Evolutionary conservation across 2,797 vertebrate species (phyloP), one percentile per base, ranked within the genome.

Genomic region (Huso huso): DNA sequence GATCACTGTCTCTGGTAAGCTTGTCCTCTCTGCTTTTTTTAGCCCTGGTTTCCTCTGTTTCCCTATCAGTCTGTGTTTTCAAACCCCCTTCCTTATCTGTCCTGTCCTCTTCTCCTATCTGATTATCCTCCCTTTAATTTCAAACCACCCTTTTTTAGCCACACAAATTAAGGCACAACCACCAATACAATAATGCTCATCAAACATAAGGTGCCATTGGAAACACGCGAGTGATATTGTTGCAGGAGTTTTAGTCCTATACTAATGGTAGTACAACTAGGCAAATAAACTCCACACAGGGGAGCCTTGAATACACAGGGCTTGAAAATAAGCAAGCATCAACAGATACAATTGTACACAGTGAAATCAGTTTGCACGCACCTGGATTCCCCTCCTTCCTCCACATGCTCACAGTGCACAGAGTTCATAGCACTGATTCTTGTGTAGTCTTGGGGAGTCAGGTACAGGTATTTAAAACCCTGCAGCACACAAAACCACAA

Each of bases 381-480:
- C 96, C 96, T 95, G 73, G 95, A 98, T 74, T 97, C 37, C 0
- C 94, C 94, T 0, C 76, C 89, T 70, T 96, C 96, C 76, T 99
- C 96, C 12, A 98, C 82, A 0, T 99, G 95, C 51, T 87, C 88
- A 78, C 96, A 98, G 74, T 93, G 94, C 66, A 98, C 92, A 0
- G 94, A 86, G 67, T 93, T 97, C 74, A 89, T 79, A 73, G 93
- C 72, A 58, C 94, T 98, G 84, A 98, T 92, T 12, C 78, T 83
- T 0, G 94, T 92, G 80, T 98, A 99, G 81, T 99, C 96, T 77
- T 99, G 94, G 0, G 96, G 94, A 0, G 93, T 97, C 86, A 99
- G 86, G 83, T 99, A 99, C 65, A 99, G 87, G 76, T 99, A 99
- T 73, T 88, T 96, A 81, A 97, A 96, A 6, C 96, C 96, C 96